Evolutionary conservation across 2,113 vertebrate genomes (phyloP), one percentile per base, ranked within the genome.

Genomic region (Megaleporinus macrocephalus): DNA sequence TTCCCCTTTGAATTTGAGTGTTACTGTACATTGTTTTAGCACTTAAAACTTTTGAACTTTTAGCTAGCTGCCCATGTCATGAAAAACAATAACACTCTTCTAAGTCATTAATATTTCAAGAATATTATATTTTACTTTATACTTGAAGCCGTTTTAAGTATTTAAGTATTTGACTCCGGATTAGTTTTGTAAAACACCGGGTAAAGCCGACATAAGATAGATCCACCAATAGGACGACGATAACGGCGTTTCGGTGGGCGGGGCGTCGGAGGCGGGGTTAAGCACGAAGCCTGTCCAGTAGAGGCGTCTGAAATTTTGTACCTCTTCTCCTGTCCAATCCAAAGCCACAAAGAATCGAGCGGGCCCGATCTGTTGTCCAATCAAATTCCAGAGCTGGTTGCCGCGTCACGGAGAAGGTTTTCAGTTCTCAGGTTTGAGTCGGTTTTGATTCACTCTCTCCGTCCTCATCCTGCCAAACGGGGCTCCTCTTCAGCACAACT

Each of bases 381-480:
- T 76, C 70, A 61, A 15, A 53, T 72, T 44, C 0, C 16, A 7
- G 29, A 36, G 79, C 65, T 51, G 44, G 74, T 82, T 73, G 76
- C 81, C 80, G 77, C 49, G 65, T 78, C 47, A 22, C 18, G 47
- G 62, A 70, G 62, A 76, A 24, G 22, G 59, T 87, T 83, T 88
- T 91, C 88, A 90, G 88, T 86, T 88, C 79, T 87, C 80, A 76
- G 85, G 80, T 87, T 61, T 89, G 76, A 83, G 83, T 24, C 78
- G 22, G 69, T 24, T 83, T 85, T 83, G 84, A 83, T 84, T 89
- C 90, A 90, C 85, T 92, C 92, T 92, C 90, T 89, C 84, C 88
- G 69, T 76, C 76, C 80, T 86, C 79, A 51, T 59, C 51, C 24
- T 71, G 13, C 4, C 66, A 47, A 66, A 73, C 66, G 73, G 62